Base-by-base conservation (phyloP, 2,113 vertebrate genomes). In the Nerophis lumbriciformis region DNA sequence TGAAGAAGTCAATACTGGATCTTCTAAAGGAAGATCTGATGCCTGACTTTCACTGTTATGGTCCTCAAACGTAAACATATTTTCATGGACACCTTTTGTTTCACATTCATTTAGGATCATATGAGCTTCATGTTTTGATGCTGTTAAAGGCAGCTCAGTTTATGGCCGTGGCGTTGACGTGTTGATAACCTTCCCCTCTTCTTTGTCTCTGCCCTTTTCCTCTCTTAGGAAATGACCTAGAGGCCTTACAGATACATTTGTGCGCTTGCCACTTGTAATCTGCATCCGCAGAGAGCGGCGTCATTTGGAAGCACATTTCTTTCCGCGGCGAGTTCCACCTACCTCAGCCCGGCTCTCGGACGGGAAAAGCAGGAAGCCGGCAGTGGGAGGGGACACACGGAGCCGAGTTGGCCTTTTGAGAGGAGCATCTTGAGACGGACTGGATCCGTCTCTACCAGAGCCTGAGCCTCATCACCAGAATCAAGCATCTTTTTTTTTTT, bases 211-310 rank as follows among this genome's bases (percentile, higher is more conserved):
- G 59, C 87, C 81, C 72, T 77, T 72, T 83, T 72, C 67, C 59
- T 80, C 62, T 72, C 76, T 35, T 84, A 98, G 95, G 95, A 98
- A 95, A 95, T 94, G 94, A 98, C 92, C 93, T 93, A 94, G 93
- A 95, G 93, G 93, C 96, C 93, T 98, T 97, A 95, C 90, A 90
- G 91, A 90, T 93, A 91, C 87, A 88, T 87, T 88, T 90, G 87
- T 83, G 90, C 90, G 91, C 92, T 90, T 92, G 88, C 92, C 88
- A 76, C 91, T 93, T 45, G 85, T 86, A 73, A 90, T 91, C 88
- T 82, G 87, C 88, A 86, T 80, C 79, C 79, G 88, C 87, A 73
- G 88, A 88, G 84, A 87, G 77, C 66, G 45, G 79, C 57, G 77
- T 88, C 76, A 90, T 90, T 87, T 93, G 91, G 90, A 92, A 93